Evolutionary conservation across 30 jellyfish, hydroid and myxozoan species (phyloP), one percentile per base, ranked within the genome.

Genomic region (Aurelia sp.): DNA sequence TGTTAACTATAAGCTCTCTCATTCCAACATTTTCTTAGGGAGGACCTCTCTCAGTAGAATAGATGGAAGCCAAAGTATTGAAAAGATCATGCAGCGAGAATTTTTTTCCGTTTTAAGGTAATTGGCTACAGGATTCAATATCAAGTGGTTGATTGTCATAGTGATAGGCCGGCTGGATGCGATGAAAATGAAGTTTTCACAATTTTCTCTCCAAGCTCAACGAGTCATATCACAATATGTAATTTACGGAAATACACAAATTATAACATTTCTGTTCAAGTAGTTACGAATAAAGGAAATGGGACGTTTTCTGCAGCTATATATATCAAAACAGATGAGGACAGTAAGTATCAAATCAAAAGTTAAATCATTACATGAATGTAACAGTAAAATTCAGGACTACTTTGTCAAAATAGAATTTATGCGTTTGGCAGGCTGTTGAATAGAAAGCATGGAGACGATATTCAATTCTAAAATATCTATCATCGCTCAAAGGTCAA

Each of bases 121-220:
- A 78, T 62, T 16, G 79, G 89, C 57, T 78, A 78, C 79, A 78
- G 80, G 44, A 47, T 78, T 27, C 69, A 61, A 37, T 78, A 35
- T 35, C 79, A 41, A 33, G 89, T 78, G 11, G 79, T 78, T 6
- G 79, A 78, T 40, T 78, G 89, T 16, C 73, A 78, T 62, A 71
- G 71, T 13, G 89, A 78, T 27, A 62, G 79, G 50, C 89, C 89
- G 23, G 79, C 51, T 18, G 89, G 89, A 13, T 78, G 89, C 73
- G 50, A 78, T 41, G 89, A 78, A 44, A 62, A 62, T 44, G 79
- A 78, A 41, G 64, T 63, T 11, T 78, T 63, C 40, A 63, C 89
- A 3, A 47, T 78, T 23, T 40, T 78, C 3, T 59, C 89, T 15
- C 47, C 47, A 6, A 78, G 44, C 53, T 51, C 89, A 8, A 48